Base-by-base conservation (phyloP, 1,140 invertebrate species). In the Plectus sambesii region DNA sequence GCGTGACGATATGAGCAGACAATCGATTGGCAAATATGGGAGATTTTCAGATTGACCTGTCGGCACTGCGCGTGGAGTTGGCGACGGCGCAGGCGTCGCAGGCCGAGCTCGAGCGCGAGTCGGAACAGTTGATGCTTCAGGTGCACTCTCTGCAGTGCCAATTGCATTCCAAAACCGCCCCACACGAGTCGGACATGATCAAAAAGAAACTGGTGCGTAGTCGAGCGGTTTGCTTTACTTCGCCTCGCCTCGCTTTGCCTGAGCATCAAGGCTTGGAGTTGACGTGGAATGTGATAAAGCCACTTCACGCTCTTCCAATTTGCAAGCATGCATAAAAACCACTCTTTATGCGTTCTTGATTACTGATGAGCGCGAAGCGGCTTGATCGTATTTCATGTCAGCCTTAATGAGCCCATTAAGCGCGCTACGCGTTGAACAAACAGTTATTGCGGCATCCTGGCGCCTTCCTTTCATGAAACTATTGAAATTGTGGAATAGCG, bases 121-220 rank as follows among this genome's bases (percentile, higher is more conserved):
- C 79, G 22, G 76, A 79, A 55, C 75, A 77, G 47, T 65, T 81
- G 29, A 62, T 81, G 33, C 66, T 79, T 20, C 78, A 81, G 60
- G 63, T 66, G 3, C 63, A 66, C 26, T 48, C 45, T 2, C 42
- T 66, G n/a, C 66, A 69, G 36, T 66, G 64, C 27, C 59, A 69
- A 49, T 15, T 69, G n/a, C 56, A 68, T 41, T 47, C 66, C 5
- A 62, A 62, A 39, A 66, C 54, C 12, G 64, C 64, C 22, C 64
- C 64, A 9, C 64, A 66, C 41, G 76, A 78, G 59, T 76, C 76
- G 3, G 71, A 74, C 40, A 69, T 69, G 42, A 77, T 77, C 45
- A 73, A 71, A 55, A 75, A 74, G 55, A 75, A 75, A 65, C 47
- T 78, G 62, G 76, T 78, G 56, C 55, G 65, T 58, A 8, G n/a